Evolutionary conservation across 2,797 vertebrate genomes (phyloP).

Genomic region (Otolemur crassicaudatus): DNA sequence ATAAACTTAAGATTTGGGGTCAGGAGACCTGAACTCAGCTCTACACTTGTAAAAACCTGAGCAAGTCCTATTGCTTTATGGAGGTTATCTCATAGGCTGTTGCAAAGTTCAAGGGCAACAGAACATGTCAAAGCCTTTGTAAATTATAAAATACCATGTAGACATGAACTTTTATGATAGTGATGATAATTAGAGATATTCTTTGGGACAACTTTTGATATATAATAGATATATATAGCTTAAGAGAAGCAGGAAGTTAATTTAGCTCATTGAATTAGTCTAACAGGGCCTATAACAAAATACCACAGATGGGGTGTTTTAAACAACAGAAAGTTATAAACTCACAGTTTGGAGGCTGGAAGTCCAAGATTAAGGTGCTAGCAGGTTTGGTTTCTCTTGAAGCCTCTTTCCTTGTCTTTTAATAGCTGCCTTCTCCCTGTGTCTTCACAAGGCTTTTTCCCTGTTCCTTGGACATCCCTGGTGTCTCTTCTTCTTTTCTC

Average conservation of each 20-base stretch:
- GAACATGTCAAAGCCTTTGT: slow-evolving; percentile 24
- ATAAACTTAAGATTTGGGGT: slow-evolving; percentile 3
- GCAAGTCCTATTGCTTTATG: slow-evolving; percentile 14
- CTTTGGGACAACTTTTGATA: slow-evolving; percentile 42
- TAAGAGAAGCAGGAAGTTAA: slow-evolving; percentile 58
- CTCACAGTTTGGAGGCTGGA: slow-evolving; percentile 33
- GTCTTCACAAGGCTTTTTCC: background rate
- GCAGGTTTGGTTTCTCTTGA: background rate
- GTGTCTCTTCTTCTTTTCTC: background rate
- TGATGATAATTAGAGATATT: slow-evolving; percentile 43
- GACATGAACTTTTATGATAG: slow-evolving; percentile 32
- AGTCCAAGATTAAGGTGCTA: slow-evolving; percentile 27
- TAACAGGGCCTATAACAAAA: background rate
- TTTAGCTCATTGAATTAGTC: background rate
- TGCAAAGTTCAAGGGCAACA: slow-evolving; percentile 57
- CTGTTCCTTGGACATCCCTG: background rate
- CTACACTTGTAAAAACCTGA: background rate
- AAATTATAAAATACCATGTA: slow-evolving; percentile 48
- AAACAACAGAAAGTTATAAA: slow-evolving; percentile 32
- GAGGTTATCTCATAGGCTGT: slow-evolving; percentile 11
- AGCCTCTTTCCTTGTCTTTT: background rate
- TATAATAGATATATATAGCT: background rate
- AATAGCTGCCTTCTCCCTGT: background rate
- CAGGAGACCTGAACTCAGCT: slow-evolving; percentile 4
- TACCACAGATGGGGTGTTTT: background rate